Base-by-base conservation (phyloP, 2,113 vertebrate species). In the Cottus gobio region DNA sequence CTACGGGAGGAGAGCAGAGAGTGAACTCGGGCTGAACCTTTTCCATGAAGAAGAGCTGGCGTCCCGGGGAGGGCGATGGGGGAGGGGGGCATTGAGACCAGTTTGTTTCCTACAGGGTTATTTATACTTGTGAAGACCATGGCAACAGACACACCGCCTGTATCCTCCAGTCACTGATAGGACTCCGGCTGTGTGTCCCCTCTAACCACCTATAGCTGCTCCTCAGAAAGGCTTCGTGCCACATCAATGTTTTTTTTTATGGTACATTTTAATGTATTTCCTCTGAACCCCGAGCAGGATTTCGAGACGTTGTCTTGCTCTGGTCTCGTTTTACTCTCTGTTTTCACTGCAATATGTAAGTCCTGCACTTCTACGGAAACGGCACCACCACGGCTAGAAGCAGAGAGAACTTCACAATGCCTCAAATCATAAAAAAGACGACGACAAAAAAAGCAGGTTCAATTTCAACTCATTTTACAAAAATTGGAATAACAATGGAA, bases 1-100 rank as follows among this genome's bases (percentile, higher is more conserved):
- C 82, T 61, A 68, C 76, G 74, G 77, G 75, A 83, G 77, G 31
- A 85, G 79, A 85, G 84, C 66, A 26, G 57, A 34, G 76, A 69
- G 78, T 90, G 86, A 90, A 90, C 91, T 87, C 56, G 0, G 68
- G 36, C 60, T 87, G 87, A 93, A 89, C 85, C 82, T 74, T 50
- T 80, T 74, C 31, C 73, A 74, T 85, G 80, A 80, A 52, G 70
- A 70, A 61, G 68, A 72, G 37, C 61, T 24, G 58, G 39, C 36
- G 54, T 88, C 79, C 84, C 74, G 1, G 7, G 18, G 58, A 18
- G 20, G 20, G 20, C 18, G 7, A n/a, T n/a, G n/a, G n/a, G n/a
- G n/a, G n/a, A n/a, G n/a, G n/a, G n/a, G n/a, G n/a, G n/a, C n/a
- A n/a, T n/a, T n/a, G n/a, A 80, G 71, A 75, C 68, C 84, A 72